Percentiles rank a stretch among this genome's conserved stretches.
Evolutionary conservation across 2,113 vertebrate genomes (phyloP).

Genomic region (Lagenorhynchus albirostris): DNA sequence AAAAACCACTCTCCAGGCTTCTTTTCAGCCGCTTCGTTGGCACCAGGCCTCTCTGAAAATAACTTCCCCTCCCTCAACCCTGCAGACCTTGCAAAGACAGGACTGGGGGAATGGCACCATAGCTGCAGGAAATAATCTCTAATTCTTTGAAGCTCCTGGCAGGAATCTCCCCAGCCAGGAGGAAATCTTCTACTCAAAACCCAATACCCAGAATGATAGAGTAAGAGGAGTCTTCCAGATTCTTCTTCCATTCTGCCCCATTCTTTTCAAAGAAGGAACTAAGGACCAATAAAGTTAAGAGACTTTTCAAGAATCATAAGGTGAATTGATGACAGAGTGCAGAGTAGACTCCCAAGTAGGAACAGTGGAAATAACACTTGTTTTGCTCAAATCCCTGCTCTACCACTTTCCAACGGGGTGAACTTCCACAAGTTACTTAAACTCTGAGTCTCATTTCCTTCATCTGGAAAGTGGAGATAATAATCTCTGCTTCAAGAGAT

Average conservation of each 20-base stretch:
- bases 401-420: neutral
- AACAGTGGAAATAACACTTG: neutral
- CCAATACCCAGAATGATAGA: neutral
- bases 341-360: neutral
- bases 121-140: neutral
- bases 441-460: neutral
- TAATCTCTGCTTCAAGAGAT: neutral
- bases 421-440: neutral
- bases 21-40: neutral
- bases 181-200: neutral
- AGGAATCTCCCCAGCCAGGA: neutral
- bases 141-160: neutral
- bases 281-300: neutral
- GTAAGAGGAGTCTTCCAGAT: neutral
- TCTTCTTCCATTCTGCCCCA: neutral
- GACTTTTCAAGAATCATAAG: neutral
- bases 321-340: neutral
- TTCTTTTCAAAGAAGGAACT: neutral
- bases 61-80: neutral
- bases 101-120: neutral
- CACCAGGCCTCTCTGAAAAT: neutral
- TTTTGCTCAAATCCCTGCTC: neutral
- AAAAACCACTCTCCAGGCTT: neutral
- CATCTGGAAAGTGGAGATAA: neutral
- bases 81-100: neutral